Conservation (phyloP, 2,113 vertebrate species). For the Mystacornis crossleyi region DNA sequence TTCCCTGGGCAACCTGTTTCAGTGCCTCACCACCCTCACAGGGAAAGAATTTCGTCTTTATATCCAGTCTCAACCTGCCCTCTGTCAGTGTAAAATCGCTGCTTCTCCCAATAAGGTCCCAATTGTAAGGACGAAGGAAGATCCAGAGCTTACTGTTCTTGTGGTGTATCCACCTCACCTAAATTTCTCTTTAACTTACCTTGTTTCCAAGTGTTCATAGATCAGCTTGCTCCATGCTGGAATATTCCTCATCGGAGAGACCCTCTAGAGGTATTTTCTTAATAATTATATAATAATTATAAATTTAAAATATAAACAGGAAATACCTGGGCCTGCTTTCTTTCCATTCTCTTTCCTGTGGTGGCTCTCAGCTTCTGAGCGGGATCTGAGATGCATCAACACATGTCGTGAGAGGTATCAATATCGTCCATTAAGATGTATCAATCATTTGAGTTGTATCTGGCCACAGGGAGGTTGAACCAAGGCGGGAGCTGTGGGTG, state of each 20-base stretch:
- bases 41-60: rapidly evolving
- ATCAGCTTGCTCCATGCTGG: rapidly evolving
- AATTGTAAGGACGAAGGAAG: neutral
- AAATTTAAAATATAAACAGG: neutral
- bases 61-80: neutral
- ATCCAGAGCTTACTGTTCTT: neutral
- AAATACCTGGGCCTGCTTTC: neutral
- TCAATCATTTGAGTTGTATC: too few species aligned
- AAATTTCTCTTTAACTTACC: neutral
- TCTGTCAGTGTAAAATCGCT: neutral
- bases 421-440: too few species aligned
- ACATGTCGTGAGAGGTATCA: neutral
- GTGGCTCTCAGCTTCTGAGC: neutral
- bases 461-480: neutral
- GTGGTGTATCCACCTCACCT: too few species aligned
- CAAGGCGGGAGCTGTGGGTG: neutral
- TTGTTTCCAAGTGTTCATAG: rapidly evolving
- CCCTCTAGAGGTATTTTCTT: neutral
- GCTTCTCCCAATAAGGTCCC: neutral
- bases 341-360: neutral
- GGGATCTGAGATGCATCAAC: neutral
- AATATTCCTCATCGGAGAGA: neutral
- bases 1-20: neutral
- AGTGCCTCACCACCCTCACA: neutral
- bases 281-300: neutral